Conservation (phyloP, 2,888 invertebrate genomes). For the Atethmia centrago region DNA sequence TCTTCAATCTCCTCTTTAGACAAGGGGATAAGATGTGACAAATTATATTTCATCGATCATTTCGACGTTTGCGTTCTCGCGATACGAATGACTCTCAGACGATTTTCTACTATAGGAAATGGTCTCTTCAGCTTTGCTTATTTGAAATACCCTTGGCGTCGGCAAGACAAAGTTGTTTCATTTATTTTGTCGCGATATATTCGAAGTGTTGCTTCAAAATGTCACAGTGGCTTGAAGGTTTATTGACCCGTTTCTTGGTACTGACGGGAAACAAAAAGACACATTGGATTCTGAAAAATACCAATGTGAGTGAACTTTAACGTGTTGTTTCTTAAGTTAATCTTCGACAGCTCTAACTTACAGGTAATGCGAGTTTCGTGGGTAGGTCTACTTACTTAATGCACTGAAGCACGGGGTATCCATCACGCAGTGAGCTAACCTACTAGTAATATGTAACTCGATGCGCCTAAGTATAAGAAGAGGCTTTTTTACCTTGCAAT, state of each 20-base stretch:
- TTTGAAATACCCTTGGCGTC: constrained; percentile 43
- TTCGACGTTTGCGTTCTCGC: constrained; percentile 31
- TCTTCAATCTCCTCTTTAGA: constrained; percentile 51
- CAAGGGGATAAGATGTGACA: constrained; percentile 64
- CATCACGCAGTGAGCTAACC: no score
- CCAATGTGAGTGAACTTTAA: not conserved
- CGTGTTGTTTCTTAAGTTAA: not conserved
- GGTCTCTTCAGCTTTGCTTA: constrained; percentile 18
- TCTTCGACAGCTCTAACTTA: no score
- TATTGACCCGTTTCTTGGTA: constrained; percentile 28
- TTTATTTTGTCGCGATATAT: constrained; percentile 38
- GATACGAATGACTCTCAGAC: constrained; percentile 34
- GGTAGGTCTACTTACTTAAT: no score
- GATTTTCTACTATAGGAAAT: constrained; percentile 37
- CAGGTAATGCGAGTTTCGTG: not conserved
- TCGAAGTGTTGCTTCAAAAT: constrained; percentile 28
- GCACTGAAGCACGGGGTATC: no score
- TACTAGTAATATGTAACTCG: no score
- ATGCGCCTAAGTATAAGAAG: no score
- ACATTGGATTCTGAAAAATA: not conserved
- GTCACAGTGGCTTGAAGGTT: constrained; percentile 21
- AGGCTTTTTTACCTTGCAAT: no score
- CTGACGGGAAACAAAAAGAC: not conserved
- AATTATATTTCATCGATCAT: constrained; percentile 70
- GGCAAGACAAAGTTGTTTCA: constrained; percentile 46